A percentile compares a stretch with the other conserved stretches of the same genome.
These are phyloP conservation scores for Drosophila pseudoobscura DNA, from an alignment of 1,140 invertebrate genomes.

Conservation along the genomic window DNA sequence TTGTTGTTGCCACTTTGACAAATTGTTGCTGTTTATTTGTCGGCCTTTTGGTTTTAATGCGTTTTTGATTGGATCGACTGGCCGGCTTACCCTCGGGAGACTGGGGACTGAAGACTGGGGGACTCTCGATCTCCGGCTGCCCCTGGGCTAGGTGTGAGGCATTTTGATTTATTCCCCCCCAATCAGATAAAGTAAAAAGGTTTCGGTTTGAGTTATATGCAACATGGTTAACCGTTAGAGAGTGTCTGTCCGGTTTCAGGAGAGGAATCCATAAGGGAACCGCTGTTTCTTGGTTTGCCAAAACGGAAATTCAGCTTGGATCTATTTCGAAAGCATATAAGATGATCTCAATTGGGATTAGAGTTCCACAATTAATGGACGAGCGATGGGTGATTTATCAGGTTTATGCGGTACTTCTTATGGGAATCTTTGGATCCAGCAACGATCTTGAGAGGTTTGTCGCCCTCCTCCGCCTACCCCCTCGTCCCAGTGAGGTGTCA, in stretches of 20 bases:
- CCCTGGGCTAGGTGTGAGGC: conserved; percentile 22
- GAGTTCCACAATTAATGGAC: neutral
- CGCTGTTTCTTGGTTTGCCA: conserved; percentile 23
- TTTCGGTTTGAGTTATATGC: conserved; percentile 75
- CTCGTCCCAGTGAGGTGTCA: conserved; percentile 50
- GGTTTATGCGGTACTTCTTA: no score
- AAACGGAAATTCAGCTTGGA: conserved; percentile 38
- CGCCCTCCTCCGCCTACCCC: neutral
- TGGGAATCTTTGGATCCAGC: no score
- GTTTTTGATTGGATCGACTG: conserved; percentile 70
- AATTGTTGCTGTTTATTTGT: conserved; percentile 75
- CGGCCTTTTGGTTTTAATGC: conserved; percentile 74
- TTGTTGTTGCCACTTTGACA: conserved; percentile 82
- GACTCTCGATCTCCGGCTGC: neutral
- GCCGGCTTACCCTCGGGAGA: conserved; percentile 2
- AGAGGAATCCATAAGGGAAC: neutral
- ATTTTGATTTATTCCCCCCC: conserved; percentile 71
- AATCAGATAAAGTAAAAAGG: conserved; percentile 77
- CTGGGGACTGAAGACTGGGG: neutral
- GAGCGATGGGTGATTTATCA: neutral
- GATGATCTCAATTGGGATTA: conserved; percentile 2
- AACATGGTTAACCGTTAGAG: conserved; percentile 65
- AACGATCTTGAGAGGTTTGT: neutral
- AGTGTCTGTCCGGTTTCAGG: neutral
- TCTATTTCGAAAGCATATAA: conserved; percentile 11